A percentile compares a stretch with the other conserved stretches of the same genome.
phyloP scores from a whole-genome alignment of 2,888 invertebrate genomes.

The Ectobius pallidus region DNA sequence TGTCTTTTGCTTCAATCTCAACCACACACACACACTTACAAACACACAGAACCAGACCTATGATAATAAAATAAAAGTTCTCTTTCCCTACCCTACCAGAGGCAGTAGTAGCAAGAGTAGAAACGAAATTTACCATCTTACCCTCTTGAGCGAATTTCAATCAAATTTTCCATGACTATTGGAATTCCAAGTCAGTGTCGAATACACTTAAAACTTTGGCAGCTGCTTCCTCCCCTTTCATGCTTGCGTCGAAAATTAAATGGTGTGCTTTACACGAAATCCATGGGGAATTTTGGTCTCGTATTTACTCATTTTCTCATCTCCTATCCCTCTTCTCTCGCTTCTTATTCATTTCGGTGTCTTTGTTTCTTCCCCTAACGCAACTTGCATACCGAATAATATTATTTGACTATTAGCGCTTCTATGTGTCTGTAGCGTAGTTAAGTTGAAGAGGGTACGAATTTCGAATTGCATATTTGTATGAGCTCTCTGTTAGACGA shows the following conservation, averaged over 20 bases:
- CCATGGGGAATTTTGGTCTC: not conserved
- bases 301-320: not conserved
- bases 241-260: not conserved
- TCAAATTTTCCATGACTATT: not conserved
- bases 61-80: not conserved
- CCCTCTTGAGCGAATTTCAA: constrained; percentile 1
- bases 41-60: no score
- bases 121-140: constrained; percentile 1
- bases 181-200: not conserved
- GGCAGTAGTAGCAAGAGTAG: not conserved
- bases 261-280: not conserved
- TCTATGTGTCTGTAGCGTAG: no score
- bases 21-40: no score
- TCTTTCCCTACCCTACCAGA: not conserved
- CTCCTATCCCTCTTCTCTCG: no score
- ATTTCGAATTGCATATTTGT: no score
- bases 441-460: no score
- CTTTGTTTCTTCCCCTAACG: no score
- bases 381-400: no score
- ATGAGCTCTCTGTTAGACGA: no score
- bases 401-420: no score
- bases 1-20: no score
- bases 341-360: no score
- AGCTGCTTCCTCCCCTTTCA: not conserved
- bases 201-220: constrained; percentile 6